phyloP scores from a whole-genome alignment of 2,113 vertebrate species.

The Dromaius novaehollandiae region DNA sequence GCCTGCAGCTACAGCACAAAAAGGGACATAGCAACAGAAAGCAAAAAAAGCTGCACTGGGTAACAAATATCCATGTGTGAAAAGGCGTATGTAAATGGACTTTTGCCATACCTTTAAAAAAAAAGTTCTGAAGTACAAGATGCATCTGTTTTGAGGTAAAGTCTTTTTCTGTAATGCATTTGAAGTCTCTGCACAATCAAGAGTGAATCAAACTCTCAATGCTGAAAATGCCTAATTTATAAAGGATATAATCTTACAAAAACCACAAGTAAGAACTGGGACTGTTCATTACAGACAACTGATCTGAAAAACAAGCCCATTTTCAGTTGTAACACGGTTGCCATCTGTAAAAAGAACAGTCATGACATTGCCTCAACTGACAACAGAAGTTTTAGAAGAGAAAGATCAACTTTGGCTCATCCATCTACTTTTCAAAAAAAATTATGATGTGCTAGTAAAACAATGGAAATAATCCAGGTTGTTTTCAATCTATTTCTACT shows the following conservation, averaged over 20 bases:
- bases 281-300: not conserved
- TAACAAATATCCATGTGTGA: not conserved
- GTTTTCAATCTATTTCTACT: not conserved
- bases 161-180: not conserved
- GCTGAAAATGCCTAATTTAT: not conserved
- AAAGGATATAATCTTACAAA: not conserved
- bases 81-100: not conserved
- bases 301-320: not conserved
- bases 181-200: not conserved
- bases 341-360: not conserved
- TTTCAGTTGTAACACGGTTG: not conserved
- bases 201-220: not conserved
- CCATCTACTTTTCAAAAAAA: not conserved
- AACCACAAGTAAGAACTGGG: not conserved
- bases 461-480: not conserved
- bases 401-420: not conserved
- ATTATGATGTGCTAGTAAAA: not conserved
- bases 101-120: not conserved
- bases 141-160: not conserved
- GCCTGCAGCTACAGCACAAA: not conserved
- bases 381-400: not conserved
- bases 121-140: not conserved
- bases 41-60: not conserved
- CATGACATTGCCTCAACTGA: not conserved
- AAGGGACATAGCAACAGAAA: not conserved